phyloP scores from a whole-genome alignment of 2,113 vertebrate genomes.

The Hemibates koningsi region DNA sequence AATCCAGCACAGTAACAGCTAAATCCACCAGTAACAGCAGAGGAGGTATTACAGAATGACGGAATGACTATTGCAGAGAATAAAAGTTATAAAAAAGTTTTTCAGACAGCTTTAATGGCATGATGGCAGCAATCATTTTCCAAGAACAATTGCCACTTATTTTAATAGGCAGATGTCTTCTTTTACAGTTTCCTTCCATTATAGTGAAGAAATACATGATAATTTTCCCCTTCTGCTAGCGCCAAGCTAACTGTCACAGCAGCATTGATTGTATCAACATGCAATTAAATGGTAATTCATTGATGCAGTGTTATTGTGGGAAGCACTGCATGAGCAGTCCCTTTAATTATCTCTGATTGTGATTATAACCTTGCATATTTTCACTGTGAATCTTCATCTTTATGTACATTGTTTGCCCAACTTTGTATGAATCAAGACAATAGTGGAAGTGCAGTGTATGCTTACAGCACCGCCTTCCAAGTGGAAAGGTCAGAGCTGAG shows the following conservation, averaged over 20 bases:
- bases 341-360: conserved; percentile 59
- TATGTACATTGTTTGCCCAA: conserved; percentile 28
- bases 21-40: background rate
- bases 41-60: background rate
- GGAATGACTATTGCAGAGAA: background rate
- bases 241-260: conserved; percentile 30
- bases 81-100: background rate
- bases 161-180: background rate
- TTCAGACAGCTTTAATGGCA: background rate
- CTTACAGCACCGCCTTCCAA: background rate
- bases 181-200: background rate
- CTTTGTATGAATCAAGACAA: conserved; percentile 1
- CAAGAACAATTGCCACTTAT: background rate
- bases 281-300: conserved; percentile 56
- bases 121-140: background rate
- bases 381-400: conserved; percentile 4
- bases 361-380: conserved; percentile 38
- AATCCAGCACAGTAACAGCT: background rate
- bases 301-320: conserved; percentile 19
- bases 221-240: background rate
- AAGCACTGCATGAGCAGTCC: conserved; percentile 4
- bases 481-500: conserved; percentile 2
- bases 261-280: conserved; percentile 48
- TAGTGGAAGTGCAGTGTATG: background rate
- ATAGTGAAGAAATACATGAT: background rate